Conservation (phyloP, 2,113 vertebrate genomes). For the Scortum barcoo region DNA sequence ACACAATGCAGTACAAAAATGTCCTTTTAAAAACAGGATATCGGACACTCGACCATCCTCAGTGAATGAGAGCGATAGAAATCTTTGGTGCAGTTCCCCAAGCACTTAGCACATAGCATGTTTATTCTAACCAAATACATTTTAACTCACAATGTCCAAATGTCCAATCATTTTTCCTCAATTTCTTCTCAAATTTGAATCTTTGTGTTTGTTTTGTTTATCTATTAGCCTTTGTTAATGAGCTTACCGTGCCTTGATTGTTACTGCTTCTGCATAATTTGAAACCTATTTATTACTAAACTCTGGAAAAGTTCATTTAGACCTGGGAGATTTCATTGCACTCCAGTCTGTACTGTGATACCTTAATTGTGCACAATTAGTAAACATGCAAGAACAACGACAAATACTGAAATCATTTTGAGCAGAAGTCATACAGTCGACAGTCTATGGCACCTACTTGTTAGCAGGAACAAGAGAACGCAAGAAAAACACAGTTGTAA, state of each 20-base stretch:
- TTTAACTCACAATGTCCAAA: not conserved
- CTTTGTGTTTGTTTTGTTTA: not conserved
- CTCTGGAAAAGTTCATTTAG: not conserved
- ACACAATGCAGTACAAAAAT: not conserved
- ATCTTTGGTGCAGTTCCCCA: not conserved
- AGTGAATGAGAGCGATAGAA: conserved; percentile 6
- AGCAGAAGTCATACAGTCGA: not conserved
- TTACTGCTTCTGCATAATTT: not conserved
- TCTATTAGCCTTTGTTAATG: not conserved
- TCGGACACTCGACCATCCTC: not conserved
- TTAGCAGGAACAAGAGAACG: not conserved
- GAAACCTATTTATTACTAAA: not conserved
- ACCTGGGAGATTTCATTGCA: not conserved
- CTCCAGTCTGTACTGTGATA: not conserved
- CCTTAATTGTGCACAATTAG: not conserved
- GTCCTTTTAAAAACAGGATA: not conserved
- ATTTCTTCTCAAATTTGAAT: not conserved
- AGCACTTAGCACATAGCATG: not conserved
- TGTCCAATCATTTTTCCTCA: too few relatives aligned
- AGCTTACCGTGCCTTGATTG: not conserved
- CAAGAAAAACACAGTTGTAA: not conserved
- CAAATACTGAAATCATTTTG: not conserved
- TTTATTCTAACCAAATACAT: not conserved
- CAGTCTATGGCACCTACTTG: not conserved
- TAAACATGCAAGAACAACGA: not conserved